Base-by-base conservation (phyloP, 1,140 invertebrate species). In the Colletes gigas region DNA sequence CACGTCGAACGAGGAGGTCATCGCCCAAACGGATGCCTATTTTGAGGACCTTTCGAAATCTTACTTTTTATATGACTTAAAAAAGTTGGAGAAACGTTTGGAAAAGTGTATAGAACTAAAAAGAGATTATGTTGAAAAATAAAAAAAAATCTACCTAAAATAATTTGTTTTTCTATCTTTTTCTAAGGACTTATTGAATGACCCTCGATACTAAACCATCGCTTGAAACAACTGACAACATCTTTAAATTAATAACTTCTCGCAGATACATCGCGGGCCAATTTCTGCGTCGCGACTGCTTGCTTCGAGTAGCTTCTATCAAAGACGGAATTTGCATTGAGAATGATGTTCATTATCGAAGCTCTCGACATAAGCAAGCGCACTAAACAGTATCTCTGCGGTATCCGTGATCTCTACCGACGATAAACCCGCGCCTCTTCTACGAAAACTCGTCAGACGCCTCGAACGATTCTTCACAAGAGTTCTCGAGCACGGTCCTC, bases 381-480 rank as follows among this genome's bases (percentile, higher is more conserved):
- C 17, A 5, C 17, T 39, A 7, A 57, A 55, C 30, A 41, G 54
- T 39, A 21, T 41, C 15, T 17, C 15, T 5, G 14, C 2, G n/a
- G 12, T 69, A 1, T 15, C 55, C 3, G n/a, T 6, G 3, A 73
- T 73, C 44, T 73, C 17, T 39, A 47, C 44, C 6, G 9, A 47
- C 6, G 44, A 47, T 47, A 9, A 47, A 47, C 15, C 3, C 1
- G n/a, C 19, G 14, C 14, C 4, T 30, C 14, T 52, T 9, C 6
- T 15, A 6, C 17, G 59, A 50, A 67, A 66, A 44, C 15, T 62
- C 65, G n/a, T 57, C 54, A 47, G 47, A 66, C 47, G 47, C 57
- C 19, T 63, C 14, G 21, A 39, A 74, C 70, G 54, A 69, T 68
- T 83, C 9, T 67, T 75, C 66, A 62, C 54, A 41, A 60, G 57